A percentile compares a stretch with the other conserved stretches of the same genome.
Conservation (phyloP, 2,888 invertebrate genomes). For the Adelognathus sp. region DNA sequence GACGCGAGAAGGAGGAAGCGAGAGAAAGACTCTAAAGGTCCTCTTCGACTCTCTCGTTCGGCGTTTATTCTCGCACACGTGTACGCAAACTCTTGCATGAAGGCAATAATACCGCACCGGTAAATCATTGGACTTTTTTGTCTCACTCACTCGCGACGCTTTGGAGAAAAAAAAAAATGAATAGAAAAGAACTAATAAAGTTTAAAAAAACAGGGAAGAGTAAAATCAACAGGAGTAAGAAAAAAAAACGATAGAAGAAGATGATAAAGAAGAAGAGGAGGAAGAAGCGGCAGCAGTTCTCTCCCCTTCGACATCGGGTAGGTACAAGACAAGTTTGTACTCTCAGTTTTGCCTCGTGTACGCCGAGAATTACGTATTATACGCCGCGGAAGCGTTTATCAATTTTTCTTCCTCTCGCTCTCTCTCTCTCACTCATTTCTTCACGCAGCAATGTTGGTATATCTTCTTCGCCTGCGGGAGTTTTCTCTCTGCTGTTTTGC, state of each 20-base stretch:
- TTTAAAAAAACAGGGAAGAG: background rate
- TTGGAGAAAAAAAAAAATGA: slow-evolving; percentile 14
- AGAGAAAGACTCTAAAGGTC: background rate
- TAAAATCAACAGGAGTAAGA: slow-evolving; percentile 2
- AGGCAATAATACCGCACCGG: slow-evolving; percentile 52
- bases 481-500: slow-evolving; percentile 3
- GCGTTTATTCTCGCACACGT: slow-evolving; percentile 34
- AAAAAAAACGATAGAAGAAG: background rate
- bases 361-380: slow-evolving; percentile 35
- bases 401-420: slow-evolving; percentile 21
- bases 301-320: slow-evolving; percentile 24
- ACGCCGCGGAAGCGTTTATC: slow-evolving; percentile 39
- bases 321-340: slow-evolving; percentile 36
- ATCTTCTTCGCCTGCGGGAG: background rate
- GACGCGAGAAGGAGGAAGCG: background rate
- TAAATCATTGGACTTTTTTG: slow-evolving; percentile 42
- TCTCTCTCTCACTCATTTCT: slow-evolving; percentile 1
- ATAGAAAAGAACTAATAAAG: no score
- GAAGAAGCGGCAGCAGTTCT: background rate
- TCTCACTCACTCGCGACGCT: slow-evolving; percentile 15
- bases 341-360: slow-evolving; percentile 8
- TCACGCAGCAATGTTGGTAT: background rate
- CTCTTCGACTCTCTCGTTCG: slow-evolving; percentile 4
- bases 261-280: slow-evolving; percentile 19
- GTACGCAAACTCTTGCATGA: slow-evolving; percentile 28